Evolutionary conservation across 2,113 vertebrate genomes (phyloP).

Genomic region (Cricetomys ansorgei): DNA sequence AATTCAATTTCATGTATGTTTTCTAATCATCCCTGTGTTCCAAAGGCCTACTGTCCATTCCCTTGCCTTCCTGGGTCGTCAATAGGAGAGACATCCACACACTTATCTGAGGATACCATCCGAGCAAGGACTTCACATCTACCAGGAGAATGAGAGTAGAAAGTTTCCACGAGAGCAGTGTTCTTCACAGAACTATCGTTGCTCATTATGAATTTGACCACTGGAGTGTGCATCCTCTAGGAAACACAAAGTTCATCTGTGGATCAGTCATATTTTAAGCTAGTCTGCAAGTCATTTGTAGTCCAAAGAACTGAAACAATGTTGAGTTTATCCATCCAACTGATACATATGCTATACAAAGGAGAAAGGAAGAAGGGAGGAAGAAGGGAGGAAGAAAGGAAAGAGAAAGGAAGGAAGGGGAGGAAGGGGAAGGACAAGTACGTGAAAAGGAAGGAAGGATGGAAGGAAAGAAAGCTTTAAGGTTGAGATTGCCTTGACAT

Average conservation of each 20-base stretch:
- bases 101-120: not conserved
- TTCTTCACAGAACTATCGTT: not conserved
- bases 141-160: not conserved
- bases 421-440: too few relatives aligned
- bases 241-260: not conserved
- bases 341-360: not conserved
- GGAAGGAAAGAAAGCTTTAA: too few relatives aligned
- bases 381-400: accelerated
- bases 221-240: not conserved
- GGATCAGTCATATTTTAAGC: not conserved
- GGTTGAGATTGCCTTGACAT: not conserved
- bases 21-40: not conserved
- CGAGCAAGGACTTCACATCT: not conserved
- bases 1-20: not conserved
- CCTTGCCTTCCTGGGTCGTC: too few relatives aligned
- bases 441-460: too few relatives aligned
- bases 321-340: not conserved
- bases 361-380: not conserved
- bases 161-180: not conserved
- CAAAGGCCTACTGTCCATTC: too few relatives aligned
- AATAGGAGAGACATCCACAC: not conserved
- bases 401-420: accelerated
- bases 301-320: not conserved
- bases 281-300: not conserved
- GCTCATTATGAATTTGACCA: not conserved